phyloP scores from a whole-genome alignment of 2,113 vertebrate genomes.

The Sminthopsis crassicaudata region DNA sequence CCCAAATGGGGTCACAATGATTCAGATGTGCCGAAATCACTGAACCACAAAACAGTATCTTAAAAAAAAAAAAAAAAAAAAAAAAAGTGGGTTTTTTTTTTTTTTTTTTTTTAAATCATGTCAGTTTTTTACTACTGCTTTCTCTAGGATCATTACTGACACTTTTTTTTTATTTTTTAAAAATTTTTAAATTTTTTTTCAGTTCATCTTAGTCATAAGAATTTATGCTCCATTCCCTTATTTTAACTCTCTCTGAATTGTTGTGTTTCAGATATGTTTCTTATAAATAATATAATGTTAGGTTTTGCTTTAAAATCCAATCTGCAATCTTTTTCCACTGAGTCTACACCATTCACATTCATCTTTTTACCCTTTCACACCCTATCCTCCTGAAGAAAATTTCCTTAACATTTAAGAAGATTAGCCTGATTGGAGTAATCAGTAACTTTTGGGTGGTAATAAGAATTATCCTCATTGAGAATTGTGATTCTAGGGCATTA shows the following conservation, averaged over 20 bases:
- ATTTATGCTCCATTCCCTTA: background rate
- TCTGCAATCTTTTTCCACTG: background rate
- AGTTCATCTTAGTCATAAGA: background rate
- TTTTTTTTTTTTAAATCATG: background rate
- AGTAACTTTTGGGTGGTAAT: background rate
- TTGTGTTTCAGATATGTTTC: background rate
- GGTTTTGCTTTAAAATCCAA: background rate
- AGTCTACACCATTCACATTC: background rate
- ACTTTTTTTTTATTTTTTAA: background rate
- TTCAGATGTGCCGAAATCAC: too few species aligned
- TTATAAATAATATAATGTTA: background rate
- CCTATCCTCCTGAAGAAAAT: background rate
- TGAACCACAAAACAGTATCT: too few species aligned
- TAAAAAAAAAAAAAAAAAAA: too few species aligned
- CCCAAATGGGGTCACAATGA: too few species aligned
- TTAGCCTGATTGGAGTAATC: background rate
- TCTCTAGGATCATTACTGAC: background rate
- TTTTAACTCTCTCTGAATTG: background rate
- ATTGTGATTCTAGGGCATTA: background rate
- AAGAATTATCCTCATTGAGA: background rate
- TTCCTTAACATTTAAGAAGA: background rate
- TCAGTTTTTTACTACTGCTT: background rate
- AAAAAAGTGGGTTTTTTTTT: too few species aligned
- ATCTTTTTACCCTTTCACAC: background rate
- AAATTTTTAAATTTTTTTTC: too few species aligned